Evolutionary conservation across 2,797 vertebrate genomes (phyloP).

Genomic region (Siniperca undulata): DNA sequence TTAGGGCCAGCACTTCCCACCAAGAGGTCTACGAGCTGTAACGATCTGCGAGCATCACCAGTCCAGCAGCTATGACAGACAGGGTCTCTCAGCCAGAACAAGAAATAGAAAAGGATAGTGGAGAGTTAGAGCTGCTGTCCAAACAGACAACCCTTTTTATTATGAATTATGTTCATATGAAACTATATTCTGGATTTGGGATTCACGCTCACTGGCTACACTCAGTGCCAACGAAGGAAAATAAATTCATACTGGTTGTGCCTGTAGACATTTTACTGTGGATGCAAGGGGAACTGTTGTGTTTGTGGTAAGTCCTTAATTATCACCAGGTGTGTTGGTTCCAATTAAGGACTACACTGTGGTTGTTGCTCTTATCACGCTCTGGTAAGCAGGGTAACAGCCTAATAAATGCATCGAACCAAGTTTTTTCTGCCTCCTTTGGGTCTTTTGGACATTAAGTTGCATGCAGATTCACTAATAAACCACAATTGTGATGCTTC

Average conservation of each 20-base stretch:
- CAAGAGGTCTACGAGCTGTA: constrained; percentile 38
- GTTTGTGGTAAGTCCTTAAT: background rate
- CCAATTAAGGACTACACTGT: background rate
- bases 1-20: constrained; percentile 55
- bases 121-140: constrained; percentile 29
- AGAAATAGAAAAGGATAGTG: constrained; percentile 18
- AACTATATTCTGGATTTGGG: background rate
- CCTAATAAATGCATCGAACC: no score
- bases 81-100: constrained; percentile 44
- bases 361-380: background rate
- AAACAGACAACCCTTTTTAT: constrained; percentile 17
- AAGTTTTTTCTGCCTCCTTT: background rate
- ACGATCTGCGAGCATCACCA: constrained; percentile 42
- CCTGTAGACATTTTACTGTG: constrained; percentile 14
- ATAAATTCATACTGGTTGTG: background rate
- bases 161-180: constrained; percentile 22
- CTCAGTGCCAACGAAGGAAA: background rate
- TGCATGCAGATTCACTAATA: background rate
- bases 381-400: background rate
- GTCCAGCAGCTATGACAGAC: constrained; percentile 54
- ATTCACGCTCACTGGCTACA: background rate
- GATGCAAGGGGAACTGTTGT: background rate
- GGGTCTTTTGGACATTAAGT: background rate
- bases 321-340: background rate
- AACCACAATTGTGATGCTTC: background rate